phyloP scores from a whole-genome alignment of 2,113 vertebrate species.

The Theristicus caerulescens region DNA sequence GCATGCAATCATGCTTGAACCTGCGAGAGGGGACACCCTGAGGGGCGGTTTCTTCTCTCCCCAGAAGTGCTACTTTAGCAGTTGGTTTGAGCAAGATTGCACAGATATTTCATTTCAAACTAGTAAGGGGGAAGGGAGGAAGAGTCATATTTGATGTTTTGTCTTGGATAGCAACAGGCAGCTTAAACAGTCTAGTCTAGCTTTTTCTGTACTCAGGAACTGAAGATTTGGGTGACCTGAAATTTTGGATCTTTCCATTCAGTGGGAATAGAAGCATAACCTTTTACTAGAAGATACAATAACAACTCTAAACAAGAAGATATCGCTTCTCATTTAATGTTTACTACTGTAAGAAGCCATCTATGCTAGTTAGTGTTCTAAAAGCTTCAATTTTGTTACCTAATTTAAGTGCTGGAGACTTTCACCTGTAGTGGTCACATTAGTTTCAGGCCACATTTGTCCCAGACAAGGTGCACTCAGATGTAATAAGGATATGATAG shows the following conservation, averaged over 20 bases:
- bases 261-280: background rate
- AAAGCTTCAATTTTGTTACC: background rate
- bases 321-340: background rate
- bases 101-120: background rate
- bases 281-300: background rate
- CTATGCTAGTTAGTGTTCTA: background rate
- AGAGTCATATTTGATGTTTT: background rate
- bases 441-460: background rate
- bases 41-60: background rate
- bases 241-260: background rate
- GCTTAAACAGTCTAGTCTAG: background rate
- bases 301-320: background rate
- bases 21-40: rapidly evolving
- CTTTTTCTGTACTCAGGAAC: background rate
- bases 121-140: background rate
- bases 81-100: background rate
- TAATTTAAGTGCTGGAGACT: background rate
- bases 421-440: background rate
- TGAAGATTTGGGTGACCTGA: background rate
- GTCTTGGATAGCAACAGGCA: background rate
- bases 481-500: background rate
- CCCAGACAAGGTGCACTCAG: background rate
- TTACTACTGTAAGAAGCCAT: background rate
- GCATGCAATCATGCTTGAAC: background rate
- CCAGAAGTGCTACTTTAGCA: background rate